Base-by-base conservation (phyloP, 1,140 invertebrate genomes). In the Panagrolaimus sp. region DNA sequence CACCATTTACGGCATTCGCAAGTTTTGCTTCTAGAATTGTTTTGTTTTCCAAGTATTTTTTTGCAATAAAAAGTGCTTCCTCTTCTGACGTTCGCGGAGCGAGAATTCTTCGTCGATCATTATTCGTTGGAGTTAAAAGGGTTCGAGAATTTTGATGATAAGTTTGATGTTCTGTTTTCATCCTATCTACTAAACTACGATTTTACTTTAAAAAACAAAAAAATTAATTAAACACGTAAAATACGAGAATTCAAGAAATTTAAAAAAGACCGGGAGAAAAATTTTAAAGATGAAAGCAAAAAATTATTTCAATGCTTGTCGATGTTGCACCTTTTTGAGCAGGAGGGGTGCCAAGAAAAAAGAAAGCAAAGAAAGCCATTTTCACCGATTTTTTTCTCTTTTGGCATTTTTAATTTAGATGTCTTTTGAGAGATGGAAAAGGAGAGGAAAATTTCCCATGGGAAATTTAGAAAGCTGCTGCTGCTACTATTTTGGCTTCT, bases 61-160 rank as follows among this genome's bases (percentile, higher is more conserved):
- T 16, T 1, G 69, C 69, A 62, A 70, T 71, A 25, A 70, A 70
- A n/a, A 70, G 45, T n/a, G 68, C 69, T 71, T 70, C 69, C 13
- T 70, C 69, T 31, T 70, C 69, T 16, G 67, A 57, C 8, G 69
- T 70, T 63, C 69, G 23, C 5, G 69, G 69, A n/a, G 69, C 69
- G 13, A 57, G 51, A 57, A 57, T 57, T 27, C 51, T 14, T 11
- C 27, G 20, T 25, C 51, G 51, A 25, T 57, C 51, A 2, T 20
- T 57, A n/a, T n/a, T n/a, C 1, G 51, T 25, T n/a, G n/a, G 16
- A 11, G 9, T 20, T 20, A 57, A 57, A 11, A 11, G n/a, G 1
- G 51, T 20, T 57, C 14, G 27, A 57, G n/a, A 25, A 11, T 25
- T 9, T 20, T 57, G 51, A 57, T 27, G 27, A 57, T 57, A 16